These are phyloP conservation scores for Apostichopus japonicus DNA, from an alignment of 35 echinoderm and acorn worm genomes.

Conservation along the genomic window DNA sequence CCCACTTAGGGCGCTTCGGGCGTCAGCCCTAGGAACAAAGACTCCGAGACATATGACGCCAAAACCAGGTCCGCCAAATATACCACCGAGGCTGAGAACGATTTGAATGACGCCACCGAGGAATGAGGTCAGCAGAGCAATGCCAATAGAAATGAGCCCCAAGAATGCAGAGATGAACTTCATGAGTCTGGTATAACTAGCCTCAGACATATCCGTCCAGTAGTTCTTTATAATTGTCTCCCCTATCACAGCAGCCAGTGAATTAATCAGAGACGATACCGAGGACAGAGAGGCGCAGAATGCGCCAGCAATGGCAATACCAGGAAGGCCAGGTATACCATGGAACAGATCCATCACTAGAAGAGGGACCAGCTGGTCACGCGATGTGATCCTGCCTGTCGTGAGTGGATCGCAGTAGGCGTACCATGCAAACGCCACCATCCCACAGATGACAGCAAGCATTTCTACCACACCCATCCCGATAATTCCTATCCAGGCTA, in stretches of 20 bases:
- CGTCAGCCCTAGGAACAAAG: constrained; percentile 39
- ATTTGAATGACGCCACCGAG: constrained; percentile 34
- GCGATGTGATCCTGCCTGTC: background rate
- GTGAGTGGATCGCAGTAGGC: constrained; percentile 56
- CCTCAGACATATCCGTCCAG: constrained; percentile 21
- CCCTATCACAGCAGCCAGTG: constrained; percentile 37
- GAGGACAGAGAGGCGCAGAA: constrained; percentile 44
- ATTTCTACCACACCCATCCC: constrained; percentile 35
- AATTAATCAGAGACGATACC: constrained; percentile 37
- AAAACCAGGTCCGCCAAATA: constrained; percentile 34
- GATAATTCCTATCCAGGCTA: constrained; percentile 49
- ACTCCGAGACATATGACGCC: constrained; percentile 36
- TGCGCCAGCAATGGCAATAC: constrained; percentile 32
- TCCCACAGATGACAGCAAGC: constrained; percentile 42
- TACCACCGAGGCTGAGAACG: constrained; percentile 42
- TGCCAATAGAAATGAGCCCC: background rate
- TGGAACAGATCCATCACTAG: constrained; percentile 53
- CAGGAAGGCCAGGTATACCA: constrained; percentile 5
- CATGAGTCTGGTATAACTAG: background rate
- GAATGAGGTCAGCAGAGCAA: constrained; percentile 10
- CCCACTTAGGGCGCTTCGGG: constrained; percentile 15
- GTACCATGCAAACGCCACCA: constrained; percentile 57
- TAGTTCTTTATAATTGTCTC: constrained; percentile 19
- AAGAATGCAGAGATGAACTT: constrained; percentile 40
- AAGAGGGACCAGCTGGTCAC: constrained; percentile 33